Base-by-base conservation (phyloP, 1,140 invertebrate species). In the Drosophila arizonae region DNA sequence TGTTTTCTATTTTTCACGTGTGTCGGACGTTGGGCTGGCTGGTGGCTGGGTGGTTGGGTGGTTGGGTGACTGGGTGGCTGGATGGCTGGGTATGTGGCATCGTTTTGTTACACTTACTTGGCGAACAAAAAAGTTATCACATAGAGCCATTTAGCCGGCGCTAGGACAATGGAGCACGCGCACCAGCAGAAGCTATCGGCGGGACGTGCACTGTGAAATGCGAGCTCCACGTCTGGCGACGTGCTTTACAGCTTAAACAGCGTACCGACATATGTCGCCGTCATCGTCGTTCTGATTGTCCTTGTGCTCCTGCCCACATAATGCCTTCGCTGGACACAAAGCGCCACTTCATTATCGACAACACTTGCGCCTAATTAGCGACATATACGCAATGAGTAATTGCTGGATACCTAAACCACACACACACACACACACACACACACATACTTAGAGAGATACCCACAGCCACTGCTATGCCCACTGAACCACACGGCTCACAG, bases 371-470 rank as follows among this genome's bases (percentile, higher is more conserved):
- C 81, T 85, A 85, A 85, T 85, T 87, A 85, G 78, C 68, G 77
- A 58, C 39, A 72, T 84, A 84, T 84, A 77, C 76, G 81, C 75
- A 81, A 81, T 86, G 71, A 78, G 81, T 78, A 86, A 85, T 81
- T 77, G 55, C 51, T 57, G 60, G 70, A 75, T 69, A 78, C 70
- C 77, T 81, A 62, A 10, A 48, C 52, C 51, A n/a, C 24, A 28
- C 39, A 13, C 17, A 56, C 33, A 55, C 52, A 24, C 13, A 60
- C 10, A 45, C 6, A 30, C 39, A 13, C 17, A 56, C 33, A 55
- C 52, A 24, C 13, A 60, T 6, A 45, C 6, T 4, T 30, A 6
- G 4, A 30, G 4, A 30, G 4, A 30, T 30, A 30, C 6, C 4
- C 6, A 30, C 1, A 30, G 6, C 6, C 2, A 33, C 2, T 6